phyloP scores from a whole-genome alignment of 1,140 invertebrate genomes.

The Onthophagus taurus region DNA sequence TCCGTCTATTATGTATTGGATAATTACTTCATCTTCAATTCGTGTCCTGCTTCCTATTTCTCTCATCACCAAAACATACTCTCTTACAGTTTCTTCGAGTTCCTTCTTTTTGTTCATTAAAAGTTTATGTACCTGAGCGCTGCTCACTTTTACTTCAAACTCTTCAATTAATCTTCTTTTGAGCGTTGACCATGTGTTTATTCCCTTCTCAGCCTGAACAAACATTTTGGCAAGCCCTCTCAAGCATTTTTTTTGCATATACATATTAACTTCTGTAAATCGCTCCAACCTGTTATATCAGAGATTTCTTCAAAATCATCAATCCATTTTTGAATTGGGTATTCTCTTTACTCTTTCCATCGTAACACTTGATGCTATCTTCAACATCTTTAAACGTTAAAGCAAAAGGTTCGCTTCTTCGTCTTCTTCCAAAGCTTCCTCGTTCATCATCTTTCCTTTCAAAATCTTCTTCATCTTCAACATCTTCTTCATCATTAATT shows the following conservation, averaged over 20 bases:
- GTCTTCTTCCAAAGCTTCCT: too few species aligned
- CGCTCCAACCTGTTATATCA: conserved; percentile 13
- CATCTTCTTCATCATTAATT: too few species aligned
- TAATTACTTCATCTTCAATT: conserved; percentile 21
- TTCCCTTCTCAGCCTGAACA: too few species aligned
- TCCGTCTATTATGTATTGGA: conserved; percentile 29
- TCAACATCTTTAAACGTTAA: conserved; percentile 16
- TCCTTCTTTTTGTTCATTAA: conserved; percentile 9
- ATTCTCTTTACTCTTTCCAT: conserved; percentile 15
- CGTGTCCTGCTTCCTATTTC: conserved; percentile 24
- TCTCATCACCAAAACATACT: conserved; percentile 24
- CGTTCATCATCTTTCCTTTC: too few species aligned
- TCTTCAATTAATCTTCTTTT: conserved; percentile 15
- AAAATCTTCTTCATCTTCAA: too few species aligned
- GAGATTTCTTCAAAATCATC: conserved; percentile 17
- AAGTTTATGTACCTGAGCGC: conserved; percentile 13
- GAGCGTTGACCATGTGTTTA: too few species aligned
- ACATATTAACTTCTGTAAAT: conserved; percentile 17
- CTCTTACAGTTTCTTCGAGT: conserved; percentile 18
- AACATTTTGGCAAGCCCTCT: conserved; percentile 12
- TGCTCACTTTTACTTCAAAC: conserved; percentile 13
- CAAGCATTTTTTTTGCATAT: conserved; percentile 18
- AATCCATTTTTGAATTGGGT: conserved; percentile 16
- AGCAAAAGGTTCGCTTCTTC: too few species aligned
- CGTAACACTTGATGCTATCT: conserved; percentile 14